Base-by-base conservation (phyloP, 2,888 invertebrate genomes). In the Abscondita cerata region DNA sequence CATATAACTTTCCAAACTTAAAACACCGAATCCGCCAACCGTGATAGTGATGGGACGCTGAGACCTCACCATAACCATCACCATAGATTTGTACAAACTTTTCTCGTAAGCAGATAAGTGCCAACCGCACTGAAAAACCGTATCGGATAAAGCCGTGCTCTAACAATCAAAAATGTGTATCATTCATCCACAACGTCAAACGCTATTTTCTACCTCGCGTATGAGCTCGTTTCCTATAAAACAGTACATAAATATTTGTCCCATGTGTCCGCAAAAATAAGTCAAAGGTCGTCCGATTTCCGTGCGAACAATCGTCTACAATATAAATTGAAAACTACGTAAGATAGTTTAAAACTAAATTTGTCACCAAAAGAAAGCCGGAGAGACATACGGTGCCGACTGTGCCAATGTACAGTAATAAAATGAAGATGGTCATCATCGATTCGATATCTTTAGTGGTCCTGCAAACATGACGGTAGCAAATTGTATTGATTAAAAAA, bases 211-310 rank as follows among this genome's bases (percentile, higher is more conserved):
- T 36, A 51, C 51, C 19, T 51, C 51, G 1, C 11, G 51, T 34
- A 51, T 51, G 8, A 51, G 36, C 9, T 52, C 52, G 12, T 52
- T 38, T 15, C 52, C 52, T 6, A 38, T 20, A 20, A 38, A 52
- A 19, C 52, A 52, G 15, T 52, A 52, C 11, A 52, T 36, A 13
- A 52, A 52, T 5, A 52, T 52, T 52, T 52, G 52, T 2, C 36
- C 38, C 40, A 52, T 52, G 20, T 52, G 52, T 1, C 52, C 52
- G 12, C 36, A 52, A 38, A 52, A 52, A 19, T 52, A 52, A 18
- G 52, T 38, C 12, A 40, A 38, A 1, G 52, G 38, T 34, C 38
- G 16, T 25, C 38, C 38, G n/a, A 52, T 13, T 19, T 52, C 38
- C 9, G 2, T 8, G n/a, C 41, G 41, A 41, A 41, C 41, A 6